A percentile compares a stretch with the other conserved stretches of the same genome.
These are phyloP conservation scores for Galemys pyrenaicus DNA, from an alignment of 2,113 vertebrate species.

Conservation along the genomic window DNA sequence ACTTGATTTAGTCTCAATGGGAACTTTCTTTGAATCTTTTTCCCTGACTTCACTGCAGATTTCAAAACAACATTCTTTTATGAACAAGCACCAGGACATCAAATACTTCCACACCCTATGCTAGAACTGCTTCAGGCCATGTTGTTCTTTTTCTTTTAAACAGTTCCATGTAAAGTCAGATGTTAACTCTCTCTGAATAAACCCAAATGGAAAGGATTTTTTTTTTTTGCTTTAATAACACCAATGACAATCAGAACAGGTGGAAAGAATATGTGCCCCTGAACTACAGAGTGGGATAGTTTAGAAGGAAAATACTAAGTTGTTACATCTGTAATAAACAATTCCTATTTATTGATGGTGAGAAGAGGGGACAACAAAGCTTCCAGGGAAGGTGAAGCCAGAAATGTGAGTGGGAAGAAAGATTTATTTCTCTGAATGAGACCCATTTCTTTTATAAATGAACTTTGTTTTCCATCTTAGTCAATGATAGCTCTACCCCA, in stretches of 20 bases:
- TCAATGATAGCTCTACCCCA: background rate
- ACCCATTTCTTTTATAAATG: constrained; percentile 63
- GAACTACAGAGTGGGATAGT: constrained; percentile 62
- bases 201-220: constrained; percentile 75
- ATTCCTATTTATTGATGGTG: constrained; percentile 71
- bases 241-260: constrained; percentile 78
- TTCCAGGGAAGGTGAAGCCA: constrained; percentile 60
- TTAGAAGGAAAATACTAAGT: constrained; percentile 76
- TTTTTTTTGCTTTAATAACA: constrained; percentile 64
- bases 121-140: constrained; percentile 75
- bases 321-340: constrained; percentile 78
- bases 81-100: constrained; percentile 74
- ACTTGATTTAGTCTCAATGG: constrained; percentile 62
- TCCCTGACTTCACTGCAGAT: constrained; percentile 71
- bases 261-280: constrained; percentile 75
- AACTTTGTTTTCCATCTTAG: constrained; percentile 63
- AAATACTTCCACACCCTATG: constrained; percentile 78
- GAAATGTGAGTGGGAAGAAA: constrained; percentile 51
- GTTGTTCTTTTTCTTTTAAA: constrained; percentile 78
- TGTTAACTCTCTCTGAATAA: constrained; percentile 81
- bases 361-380: constrained; percentile 74
- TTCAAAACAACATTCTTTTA: constrained; percentile 82
- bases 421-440: constrained; percentile 74
- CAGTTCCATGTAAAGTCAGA: constrained; percentile 82
- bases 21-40: constrained; percentile 75